phyloP scores from a whole-genome alignment of 2,113 vertebrate species.

The Desmodus rotundus region DNA sequence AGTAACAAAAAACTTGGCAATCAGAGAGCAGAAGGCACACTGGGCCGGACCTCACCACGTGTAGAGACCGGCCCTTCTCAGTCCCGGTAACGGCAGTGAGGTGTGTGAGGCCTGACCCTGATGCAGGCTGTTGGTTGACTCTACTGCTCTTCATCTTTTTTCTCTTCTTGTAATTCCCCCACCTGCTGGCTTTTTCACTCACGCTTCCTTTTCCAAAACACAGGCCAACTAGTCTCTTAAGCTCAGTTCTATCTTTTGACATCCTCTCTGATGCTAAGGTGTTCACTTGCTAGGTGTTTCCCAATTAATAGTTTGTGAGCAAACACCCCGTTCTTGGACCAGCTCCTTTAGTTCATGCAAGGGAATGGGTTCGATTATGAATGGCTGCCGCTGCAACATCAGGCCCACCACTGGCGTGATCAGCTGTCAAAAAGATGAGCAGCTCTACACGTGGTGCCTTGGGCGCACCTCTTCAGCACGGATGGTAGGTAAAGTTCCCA shows the following conservation, averaged over 20 bases:
- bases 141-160: neutral
- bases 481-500: neutral
- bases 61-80: neutral
- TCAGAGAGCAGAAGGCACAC: neutral
- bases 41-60: no score
- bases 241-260: neutral
- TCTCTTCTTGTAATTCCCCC: neutral
- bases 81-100: no score
- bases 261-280: neutral
- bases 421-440: neutral
- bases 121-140: neutral
- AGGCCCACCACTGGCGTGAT: no score
- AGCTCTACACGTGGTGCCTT: neutral
- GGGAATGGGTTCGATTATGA: neutral
- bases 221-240: neutral
- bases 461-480: neutral
- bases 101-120: neutral
- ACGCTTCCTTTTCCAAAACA: neutral
- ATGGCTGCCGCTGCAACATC: neutral
- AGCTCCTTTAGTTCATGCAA: neutral
- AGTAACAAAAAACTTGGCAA: neutral
- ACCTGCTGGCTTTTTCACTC: neutral
- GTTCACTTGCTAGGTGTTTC: neutral
- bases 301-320: neutral
- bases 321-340: neutral